Evolutionary conservation across 92 coral and sea anemone genomes (phyloP).

Genomic region (Bergia sp.): DNA sequence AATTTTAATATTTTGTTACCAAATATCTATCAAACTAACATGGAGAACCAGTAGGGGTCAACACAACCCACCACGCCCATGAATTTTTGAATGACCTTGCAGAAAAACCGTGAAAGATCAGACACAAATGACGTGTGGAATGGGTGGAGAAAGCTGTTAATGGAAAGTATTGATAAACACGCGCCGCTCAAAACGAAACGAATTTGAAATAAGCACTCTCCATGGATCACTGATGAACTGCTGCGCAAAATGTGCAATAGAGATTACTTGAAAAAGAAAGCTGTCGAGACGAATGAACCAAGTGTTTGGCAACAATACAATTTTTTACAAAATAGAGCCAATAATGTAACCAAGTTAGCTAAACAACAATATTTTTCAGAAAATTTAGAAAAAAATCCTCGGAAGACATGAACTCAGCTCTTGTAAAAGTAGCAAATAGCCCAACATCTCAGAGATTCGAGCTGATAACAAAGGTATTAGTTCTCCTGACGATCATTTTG

Average conservation of each 20-base stretch:
- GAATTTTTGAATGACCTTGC: conserved; percentile 31
- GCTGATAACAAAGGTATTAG: too few relatives aligned
- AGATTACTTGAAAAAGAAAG: conserved; percentile 46
- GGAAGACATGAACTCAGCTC: conserved; percentile 8
- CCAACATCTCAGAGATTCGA: too few relatives aligned
- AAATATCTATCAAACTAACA: too few relatives aligned
- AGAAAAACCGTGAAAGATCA: conserved; percentile 34
- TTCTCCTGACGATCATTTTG: too few relatives aligned
- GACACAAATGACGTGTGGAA: conserved; percentile 44
- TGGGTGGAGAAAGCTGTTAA: too few relatives aligned
- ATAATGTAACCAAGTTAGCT: conserved; percentile 18
- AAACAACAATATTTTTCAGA: conserved; percentile 20
- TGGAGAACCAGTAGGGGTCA: too few relatives aligned
- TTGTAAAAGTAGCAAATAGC: too few relatives aligned
- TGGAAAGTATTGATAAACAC: too few relatives aligned
- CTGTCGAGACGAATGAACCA: not conserved
- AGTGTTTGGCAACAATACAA: not conserved
- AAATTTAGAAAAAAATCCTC: conserved; percentile 14
- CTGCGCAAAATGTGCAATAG: conserved; percentile 34
- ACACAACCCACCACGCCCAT: not conserved
- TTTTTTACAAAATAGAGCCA: conserved; percentile 14
- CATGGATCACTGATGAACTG: conserved; percentile 43
- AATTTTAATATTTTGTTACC: too few relatives aligned
- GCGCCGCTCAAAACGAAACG: conserved; percentile 11
- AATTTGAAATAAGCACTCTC: conserved; percentile 30